These are phyloP conservation scores for Sphaeridia pumilis DNA, from an alignment of 2,888 invertebrate species.

Conservation along the genomic window DNA sequence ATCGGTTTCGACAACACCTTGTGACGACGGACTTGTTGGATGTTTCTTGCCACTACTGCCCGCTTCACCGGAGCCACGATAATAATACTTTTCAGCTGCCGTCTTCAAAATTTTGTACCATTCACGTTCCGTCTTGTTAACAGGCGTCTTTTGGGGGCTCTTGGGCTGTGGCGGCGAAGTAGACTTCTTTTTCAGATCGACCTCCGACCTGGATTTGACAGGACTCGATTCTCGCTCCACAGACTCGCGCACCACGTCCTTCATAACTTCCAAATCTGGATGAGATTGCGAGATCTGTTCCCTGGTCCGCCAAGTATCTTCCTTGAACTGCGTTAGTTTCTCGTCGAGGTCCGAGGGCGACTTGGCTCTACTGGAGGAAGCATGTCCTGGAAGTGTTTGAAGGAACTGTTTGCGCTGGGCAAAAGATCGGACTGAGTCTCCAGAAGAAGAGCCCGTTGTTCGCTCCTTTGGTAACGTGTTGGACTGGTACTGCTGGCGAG, in stretches of 20 bases:
- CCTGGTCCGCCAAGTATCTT: conserved; percentile 27
- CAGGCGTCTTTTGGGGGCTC: conserved; percentile 11
- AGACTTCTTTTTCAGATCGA: conserved; percentile 7
- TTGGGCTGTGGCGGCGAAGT: not conserved
- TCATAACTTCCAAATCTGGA: conserved; percentile 35
- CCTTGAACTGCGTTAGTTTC: conserved; percentile 33
- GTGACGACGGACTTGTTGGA: conserved; percentile 19
- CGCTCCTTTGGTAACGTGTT: conserved; percentile 6
- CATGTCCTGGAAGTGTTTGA: conserved; percentile 13
- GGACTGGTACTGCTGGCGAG: conserved; percentile 25
- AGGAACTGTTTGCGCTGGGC: conserved; percentile 34
- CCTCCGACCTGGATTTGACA: conserved; percentile 12
- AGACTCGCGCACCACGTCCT: conserved; percentile 26
- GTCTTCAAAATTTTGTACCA: conserved; percentile 35
- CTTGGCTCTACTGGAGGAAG: conserved; percentile 9
- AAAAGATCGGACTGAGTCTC: conserved; percentile 24
- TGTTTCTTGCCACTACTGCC: not conserved
- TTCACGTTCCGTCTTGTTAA: conserved; percentile 33
- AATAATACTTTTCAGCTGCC: conserved; percentile 35
- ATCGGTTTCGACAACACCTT: conserved; percentile 36
- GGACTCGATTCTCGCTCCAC: conserved; percentile 2
- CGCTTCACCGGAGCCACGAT: conserved; percentile 22
- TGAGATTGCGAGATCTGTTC: conserved; percentile 33
- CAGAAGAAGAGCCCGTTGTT: conserved; percentile 4
- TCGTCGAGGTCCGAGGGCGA: conserved; percentile 24